phyloP scores from a whole-genome alignment of 2,113 vertebrate genomes.

The Callipepla californica region DNA sequence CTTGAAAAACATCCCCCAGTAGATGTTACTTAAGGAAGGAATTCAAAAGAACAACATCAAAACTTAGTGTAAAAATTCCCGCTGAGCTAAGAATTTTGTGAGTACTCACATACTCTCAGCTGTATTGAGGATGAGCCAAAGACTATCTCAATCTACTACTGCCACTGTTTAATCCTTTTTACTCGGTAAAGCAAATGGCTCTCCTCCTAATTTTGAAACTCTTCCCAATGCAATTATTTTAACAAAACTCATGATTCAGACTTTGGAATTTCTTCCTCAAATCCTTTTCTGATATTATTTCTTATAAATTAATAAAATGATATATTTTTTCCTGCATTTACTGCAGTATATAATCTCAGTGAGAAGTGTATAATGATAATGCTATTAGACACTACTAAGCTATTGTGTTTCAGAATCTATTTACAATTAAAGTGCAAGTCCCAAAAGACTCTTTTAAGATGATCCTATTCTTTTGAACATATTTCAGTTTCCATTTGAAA shows the following conservation, averaged over 20 bases:
- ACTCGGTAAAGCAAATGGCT: constrained; percentile 31
- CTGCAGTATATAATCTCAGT: constrained; percentile 20
- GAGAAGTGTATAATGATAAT: constrained; percentile 48
- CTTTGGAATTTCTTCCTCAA: constrained; percentile 72
- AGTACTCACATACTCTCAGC: not conserved
- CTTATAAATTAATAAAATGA: not conserved
- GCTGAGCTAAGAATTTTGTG: constrained; percentile 50
- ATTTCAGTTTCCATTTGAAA: not conserved
- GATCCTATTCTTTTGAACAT: not conserved
- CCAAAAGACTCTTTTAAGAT: not conserved
- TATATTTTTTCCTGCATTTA: not conserved
- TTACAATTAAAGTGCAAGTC: constrained; percentile 2
- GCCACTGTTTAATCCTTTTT: constrained; percentile 42
- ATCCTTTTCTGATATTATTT: constrained; percentile 65
- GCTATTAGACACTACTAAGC: constrained; percentile 44
- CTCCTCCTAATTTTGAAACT: constrained; percentile 50
- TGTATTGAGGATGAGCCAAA: constrained; percentile 53
- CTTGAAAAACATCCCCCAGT: constrained; percentile 15
- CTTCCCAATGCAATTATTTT: constrained; percentile 65
- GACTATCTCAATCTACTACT: not conserved
- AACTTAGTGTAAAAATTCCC: constrained; percentile 24
- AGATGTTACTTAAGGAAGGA: not conserved
- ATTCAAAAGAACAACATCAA: not conserved
- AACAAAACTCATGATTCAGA: constrained; percentile 65
- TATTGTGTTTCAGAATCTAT: constrained; percentile 8